Conservation (phyloP, 2,797 vertebrate genomes). For the Phrynocephalus vlangalii region DNA sequence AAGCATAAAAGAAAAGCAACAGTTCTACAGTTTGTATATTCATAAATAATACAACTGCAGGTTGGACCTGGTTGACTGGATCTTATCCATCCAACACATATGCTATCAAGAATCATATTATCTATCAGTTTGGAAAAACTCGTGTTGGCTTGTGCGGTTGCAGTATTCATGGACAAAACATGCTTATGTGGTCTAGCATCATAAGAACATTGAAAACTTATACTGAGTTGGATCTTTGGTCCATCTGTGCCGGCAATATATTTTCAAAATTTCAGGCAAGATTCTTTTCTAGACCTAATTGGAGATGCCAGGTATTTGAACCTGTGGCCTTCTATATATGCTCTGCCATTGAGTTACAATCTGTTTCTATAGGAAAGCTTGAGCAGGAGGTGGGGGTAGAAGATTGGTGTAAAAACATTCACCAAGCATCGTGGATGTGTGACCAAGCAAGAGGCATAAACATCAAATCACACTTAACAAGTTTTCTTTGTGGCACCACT, state of each 20-base stretch:
- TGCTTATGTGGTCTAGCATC: neutral
- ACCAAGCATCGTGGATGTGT: neutral
- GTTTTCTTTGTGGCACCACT: neutral
- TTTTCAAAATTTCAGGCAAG: too few species aligned
- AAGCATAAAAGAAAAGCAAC: neutral
- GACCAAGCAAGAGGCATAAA: too few species aligned
- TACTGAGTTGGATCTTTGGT: too few species aligned
- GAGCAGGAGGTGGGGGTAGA: neutral
- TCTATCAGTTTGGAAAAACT: neutral
- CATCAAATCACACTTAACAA: neutral
- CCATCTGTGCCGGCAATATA: too few species aligned
- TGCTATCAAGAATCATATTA: neutral
- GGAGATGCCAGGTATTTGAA: too few species aligned
- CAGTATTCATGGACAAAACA: neutral
- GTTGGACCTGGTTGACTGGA: neutral
- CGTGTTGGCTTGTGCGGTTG: neutral
- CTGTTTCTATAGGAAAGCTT: too few species aligned
- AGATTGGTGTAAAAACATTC: neutral
- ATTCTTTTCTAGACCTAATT: too few species aligned
- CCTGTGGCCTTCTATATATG: neutral
- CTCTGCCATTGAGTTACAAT: neutral
- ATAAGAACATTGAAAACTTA: too few species aligned
- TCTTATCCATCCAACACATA: neutral
- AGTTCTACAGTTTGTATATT: neutral
- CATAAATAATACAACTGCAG: neutral